Conservation (phyloP, 2,797 vertebrate species). For the Eulemur mongoz region DNA sequence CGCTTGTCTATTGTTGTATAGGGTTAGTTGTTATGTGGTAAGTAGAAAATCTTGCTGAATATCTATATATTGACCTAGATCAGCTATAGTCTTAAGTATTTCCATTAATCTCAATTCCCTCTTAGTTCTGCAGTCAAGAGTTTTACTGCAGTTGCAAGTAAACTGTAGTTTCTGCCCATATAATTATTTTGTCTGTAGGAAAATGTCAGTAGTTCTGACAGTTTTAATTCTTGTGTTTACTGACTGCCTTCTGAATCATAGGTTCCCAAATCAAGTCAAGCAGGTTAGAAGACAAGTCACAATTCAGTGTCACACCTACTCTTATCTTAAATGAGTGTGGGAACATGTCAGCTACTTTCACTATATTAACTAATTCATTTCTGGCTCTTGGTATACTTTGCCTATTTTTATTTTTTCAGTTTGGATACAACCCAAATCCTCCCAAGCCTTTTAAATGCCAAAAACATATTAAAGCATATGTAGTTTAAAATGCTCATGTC, state of each 20-base stretch:
- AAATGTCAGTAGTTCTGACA: slow-evolving; percentile 74
- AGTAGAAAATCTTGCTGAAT: slow-evolving; percentile 41
- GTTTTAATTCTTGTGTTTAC: slow-evolving; percentile 74
- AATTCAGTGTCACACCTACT: slow-evolving; percentile 62
- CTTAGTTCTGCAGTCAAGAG: neutral
- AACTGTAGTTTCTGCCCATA: slow-evolving; percentile 31
- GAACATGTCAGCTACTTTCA: slow-evolving; percentile 63
- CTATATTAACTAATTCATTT: slow-evolving; percentile 38
- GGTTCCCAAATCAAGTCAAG: slow-evolving; percentile 75
- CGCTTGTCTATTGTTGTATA: neutral
- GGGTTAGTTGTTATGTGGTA: neutral
- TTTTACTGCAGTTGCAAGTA: neutral
- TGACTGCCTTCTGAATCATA: slow-evolving; percentile 72
- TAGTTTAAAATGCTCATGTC: neutral
- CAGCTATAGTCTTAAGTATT: slow-evolving; percentile 20
- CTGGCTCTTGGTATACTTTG: neutral
- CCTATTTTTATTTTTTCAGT: slow-evolving; percentile 24
- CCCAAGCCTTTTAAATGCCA: neutral
- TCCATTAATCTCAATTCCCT: slow-evolving; percentile 22
- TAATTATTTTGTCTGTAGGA: slow-evolving; percentile 70
- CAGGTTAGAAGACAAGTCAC: slow-evolving; percentile 75
- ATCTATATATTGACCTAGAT: neutral
- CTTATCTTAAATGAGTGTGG: slow-evolving; percentile 64
- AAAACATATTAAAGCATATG: neutral
- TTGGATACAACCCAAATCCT: slow-evolving; percentile 17